Percentiles rank a stretch among this genome's conserved stretches.
Evolutionary conservation across 2,113 vertebrate genomes (phyloP).

Genomic region (Merops nubicus): DNA sequence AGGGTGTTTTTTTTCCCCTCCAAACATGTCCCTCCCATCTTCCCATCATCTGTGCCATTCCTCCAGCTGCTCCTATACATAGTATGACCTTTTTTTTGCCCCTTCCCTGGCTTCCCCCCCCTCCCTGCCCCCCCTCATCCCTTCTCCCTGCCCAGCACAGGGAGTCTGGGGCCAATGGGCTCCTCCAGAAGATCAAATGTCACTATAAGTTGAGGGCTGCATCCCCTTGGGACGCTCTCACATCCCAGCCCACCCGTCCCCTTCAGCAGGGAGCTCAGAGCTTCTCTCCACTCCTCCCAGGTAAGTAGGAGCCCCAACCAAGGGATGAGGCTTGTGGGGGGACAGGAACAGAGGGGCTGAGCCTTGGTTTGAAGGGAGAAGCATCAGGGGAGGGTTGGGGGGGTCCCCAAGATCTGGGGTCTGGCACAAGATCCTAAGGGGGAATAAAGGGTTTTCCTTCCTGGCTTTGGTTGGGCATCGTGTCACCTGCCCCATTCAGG

Average conservation of each 20-base stretch:
- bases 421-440: neutral
- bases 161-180: conserved; percentile 81
- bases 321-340: neutral
- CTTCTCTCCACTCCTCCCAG: conserved; percentile 77
- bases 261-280: conserved; percentile 73
- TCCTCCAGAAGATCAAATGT: conserved; percentile 81
- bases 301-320: conserved; percentile 63
- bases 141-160: conserved; percentile 30
- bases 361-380: neutral
- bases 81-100: conserved; percentile 62
- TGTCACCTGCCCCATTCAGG: neutral
- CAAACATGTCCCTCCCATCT: conserved; percentile 77
- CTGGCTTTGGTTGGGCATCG: neutral
- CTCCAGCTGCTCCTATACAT: conserved; percentile 82
- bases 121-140: neutral
- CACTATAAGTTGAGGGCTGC: conserved; percentile 84
- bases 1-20: conserved; percentile 23
- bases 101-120: neutral
- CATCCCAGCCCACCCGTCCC: conserved; percentile 71
- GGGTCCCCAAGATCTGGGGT: neutral
- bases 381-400: neutral
- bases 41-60: conserved; percentile 75
- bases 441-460: neutral
- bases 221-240: conserved; percentile 65
- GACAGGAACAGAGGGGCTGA: neutral